These are phyloP conservation scores for Saccostrea echinata DNA, from an alignment of 1,140 invertebrate species.

Conservation along the genomic window DNA sequence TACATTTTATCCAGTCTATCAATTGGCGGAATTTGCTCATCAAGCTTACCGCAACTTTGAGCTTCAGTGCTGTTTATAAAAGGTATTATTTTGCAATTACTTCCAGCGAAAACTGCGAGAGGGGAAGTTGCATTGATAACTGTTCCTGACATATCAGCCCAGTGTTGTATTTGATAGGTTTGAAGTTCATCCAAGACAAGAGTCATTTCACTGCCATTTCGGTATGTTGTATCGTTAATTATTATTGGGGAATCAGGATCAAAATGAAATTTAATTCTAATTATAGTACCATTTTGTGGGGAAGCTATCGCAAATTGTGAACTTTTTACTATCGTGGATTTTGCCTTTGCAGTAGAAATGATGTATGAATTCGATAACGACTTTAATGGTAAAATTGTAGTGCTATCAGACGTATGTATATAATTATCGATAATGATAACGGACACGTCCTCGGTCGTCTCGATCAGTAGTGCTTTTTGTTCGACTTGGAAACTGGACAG, in stretches of 20 bases:
- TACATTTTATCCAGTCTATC: no score
- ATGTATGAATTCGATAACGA: not conserved
- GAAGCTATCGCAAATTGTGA: not conserved
- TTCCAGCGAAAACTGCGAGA: not conserved
- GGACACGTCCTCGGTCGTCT: not conserved
- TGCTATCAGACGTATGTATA: not conserved
- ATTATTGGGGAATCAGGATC: not conserved
- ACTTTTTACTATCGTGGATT: no score
- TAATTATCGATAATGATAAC: not conserved
- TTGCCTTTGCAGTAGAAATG: not conserved
- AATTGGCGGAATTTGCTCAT: no score
- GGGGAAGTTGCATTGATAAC: not conserved
- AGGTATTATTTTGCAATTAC: not conserved
- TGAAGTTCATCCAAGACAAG: not conserved
- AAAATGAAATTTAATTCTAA: not conserved
- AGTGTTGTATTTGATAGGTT: not conserved
- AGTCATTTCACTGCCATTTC: not conserved
- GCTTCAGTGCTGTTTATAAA: not conserved
- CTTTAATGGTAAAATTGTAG: not conserved
- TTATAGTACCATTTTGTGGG: not conserved
- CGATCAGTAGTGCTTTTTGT: not conserved
- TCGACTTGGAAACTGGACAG: not conserved
- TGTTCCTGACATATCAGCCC: not conserved
- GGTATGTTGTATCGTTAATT: not conserved
- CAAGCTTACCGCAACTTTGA: not conserved